phyloP scores from a whole-genome alignment of 1,140 invertebrate genomes.

The Conus betulinus region DNA sequence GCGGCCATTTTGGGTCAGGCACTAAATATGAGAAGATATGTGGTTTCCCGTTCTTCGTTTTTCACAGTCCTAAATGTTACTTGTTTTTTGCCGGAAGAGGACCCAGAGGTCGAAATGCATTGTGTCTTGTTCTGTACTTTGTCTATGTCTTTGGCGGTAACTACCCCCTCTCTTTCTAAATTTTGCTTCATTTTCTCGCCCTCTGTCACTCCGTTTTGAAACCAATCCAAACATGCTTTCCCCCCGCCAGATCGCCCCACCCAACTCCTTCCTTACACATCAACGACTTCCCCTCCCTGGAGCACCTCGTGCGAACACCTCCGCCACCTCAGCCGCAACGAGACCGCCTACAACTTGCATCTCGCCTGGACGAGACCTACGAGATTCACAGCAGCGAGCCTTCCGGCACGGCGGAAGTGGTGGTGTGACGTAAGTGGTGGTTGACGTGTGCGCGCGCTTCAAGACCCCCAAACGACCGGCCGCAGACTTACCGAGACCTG shows the following conservation, averaged over 20 bases:
- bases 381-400: constrained; percentile 52
- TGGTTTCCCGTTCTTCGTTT: no score
- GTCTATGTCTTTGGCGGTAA: no score
- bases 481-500: constrained; percentile 60
- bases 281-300: constrained; percentile 92
- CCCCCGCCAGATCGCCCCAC: constrained; percentile 54
- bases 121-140: no score
- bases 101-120: no score
- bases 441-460: constrained; percentile 59
- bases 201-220: no score
- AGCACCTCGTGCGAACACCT: constrained; percentile 90
- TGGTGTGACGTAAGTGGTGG: constrained; percentile 58
- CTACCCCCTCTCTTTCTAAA: no score
- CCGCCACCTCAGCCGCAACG: constrained; percentile 76
- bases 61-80: no score
- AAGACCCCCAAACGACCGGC: constrained; percentile 51
- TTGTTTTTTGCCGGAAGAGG: no score
- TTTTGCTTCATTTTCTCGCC: no score
- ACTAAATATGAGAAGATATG: no score
- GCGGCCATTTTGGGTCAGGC: no score
- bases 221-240: neutral
- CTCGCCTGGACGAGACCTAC: constrained; percentile 66
- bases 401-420: constrained; percentile 45
- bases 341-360: constrained; percentile 69
- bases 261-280: constrained; percentile 94